These are phyloP conservation scores for Ethmia dodecea DNA, from an alignment of 2,888 invertebrate species.

Conservation along the genomic window DNA sequence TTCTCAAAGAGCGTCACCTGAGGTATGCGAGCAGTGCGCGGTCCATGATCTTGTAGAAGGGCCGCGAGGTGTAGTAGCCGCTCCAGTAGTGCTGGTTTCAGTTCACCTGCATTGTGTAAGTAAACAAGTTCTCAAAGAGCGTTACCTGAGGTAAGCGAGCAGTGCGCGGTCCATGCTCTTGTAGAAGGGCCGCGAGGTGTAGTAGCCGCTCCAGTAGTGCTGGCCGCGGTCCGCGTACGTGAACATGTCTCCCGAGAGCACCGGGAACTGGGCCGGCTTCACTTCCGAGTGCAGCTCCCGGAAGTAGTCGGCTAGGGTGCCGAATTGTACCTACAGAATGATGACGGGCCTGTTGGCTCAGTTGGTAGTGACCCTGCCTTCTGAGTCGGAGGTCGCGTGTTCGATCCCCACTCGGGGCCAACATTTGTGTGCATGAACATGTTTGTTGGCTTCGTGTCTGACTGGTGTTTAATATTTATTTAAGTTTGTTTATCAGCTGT, in stretches of 20 bases:
- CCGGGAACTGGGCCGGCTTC: constrained; percentile 81
- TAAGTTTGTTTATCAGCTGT: too few relatives aligned
- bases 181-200: constrained; percentile 94
- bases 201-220: constrained; percentile 98
- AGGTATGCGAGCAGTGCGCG: constrained; percentile 87
- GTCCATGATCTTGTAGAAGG: constrained; percentile 96
- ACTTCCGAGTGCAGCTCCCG: constrained; percentile 82
- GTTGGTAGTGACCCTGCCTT: too few relatives aligned
- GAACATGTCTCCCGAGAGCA: constrained; percentile 95
- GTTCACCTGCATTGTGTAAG: too few relatives aligned
- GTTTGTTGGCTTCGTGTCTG: too few relatives aligned
- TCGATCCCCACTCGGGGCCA: too few relatives aligned
- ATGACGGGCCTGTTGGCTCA: too few relatives aligned
- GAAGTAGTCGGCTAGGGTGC: constrained; percentile 94
- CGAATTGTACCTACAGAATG: constrained; percentile 90
- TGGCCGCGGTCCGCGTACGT: constrained; percentile 96
- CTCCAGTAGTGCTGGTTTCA: constrained; percentile 98
- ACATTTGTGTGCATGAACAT: too few relatives aligned
- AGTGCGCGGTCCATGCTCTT: constrained; percentile 94
- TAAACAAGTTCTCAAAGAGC: too few relatives aligned
- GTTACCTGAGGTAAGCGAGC: constrained; percentile 84
- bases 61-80: constrained; percentile 95
- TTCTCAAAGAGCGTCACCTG: too few relatives aligned
- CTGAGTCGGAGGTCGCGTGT: too few relatives aligned
- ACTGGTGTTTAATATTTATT: too few relatives aligned